These are phyloP conservation scores for Equus quagga DNA, from an alignment of 2,113 vertebrate genomes.

Conservation along the genomic window DNA sequence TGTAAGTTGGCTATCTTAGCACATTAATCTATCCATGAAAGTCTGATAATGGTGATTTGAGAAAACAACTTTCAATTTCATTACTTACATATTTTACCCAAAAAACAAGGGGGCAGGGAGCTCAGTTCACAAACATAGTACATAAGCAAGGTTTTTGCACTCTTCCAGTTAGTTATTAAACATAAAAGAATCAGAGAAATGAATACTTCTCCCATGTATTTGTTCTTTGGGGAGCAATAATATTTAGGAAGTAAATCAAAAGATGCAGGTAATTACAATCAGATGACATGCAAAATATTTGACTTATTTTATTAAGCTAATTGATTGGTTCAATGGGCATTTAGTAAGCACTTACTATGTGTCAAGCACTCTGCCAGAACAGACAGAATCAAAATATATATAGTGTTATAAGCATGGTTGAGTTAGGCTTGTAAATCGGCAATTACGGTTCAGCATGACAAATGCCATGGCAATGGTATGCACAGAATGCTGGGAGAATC, in stretches of 20 bases:
- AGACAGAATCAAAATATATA: neutral
- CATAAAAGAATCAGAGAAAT: neutral
- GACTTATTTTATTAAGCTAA: neutral
- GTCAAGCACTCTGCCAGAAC: neutral
- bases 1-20: neutral
- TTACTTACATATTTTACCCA: neutral
- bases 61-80: neutral
- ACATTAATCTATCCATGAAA: neutral
- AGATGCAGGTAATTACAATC: neutral
- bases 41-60: neutral
- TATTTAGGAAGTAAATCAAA: neutral
- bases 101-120: neutral
- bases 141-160: neutral
- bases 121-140: neutral
- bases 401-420: neutral
- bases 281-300: neutral
- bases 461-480: neutral
- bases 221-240: neutral
- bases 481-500: neutral
- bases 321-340: neutral
- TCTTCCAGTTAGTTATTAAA: too few relatives aligned
- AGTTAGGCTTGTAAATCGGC: neutral
- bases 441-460: neutral
- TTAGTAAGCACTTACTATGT: neutral
- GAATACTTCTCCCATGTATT: neutral